Percentiles rank a stretch among this genome's conserved stretches.
These are phyloP conservation scores for Babyrousa celebensis DNA, from an alignment of 2,797 vertebrate genomes.

Conservation along the genomic window DNA sequence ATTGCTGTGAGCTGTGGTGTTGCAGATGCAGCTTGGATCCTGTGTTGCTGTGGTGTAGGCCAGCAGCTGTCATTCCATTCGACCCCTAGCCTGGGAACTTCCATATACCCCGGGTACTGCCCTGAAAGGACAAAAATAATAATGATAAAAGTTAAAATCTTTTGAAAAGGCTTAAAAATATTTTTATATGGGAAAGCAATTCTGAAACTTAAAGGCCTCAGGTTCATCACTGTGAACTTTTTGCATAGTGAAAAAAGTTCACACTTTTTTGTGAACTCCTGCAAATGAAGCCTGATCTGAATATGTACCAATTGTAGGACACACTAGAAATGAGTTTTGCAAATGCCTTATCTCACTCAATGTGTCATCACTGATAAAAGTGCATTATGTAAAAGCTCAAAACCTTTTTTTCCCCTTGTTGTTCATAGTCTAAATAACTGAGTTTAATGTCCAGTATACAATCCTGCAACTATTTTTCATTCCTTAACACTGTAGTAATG, in stretches of 20 bases:
- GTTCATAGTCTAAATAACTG: constrained; percentile 64
- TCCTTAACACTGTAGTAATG: constrained; percentile 22
- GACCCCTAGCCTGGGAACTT: no score
- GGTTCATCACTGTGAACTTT: constrained; percentile 55
- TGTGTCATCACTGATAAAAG: constrained; percentile 37
- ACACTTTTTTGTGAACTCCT: background rate
- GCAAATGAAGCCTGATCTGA: background rate
- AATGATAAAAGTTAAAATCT: background rate
- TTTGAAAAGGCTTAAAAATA: constrained; percentile 47
- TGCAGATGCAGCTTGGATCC: no score
- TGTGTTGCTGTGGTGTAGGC: no score
- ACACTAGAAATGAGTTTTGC: constrained; percentile 50
- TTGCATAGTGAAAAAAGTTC: background rate
- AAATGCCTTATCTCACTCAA: constrained; percentile 17
- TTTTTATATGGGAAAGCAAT: constrained; percentile 44
- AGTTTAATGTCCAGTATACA: constrained; percentile 54
- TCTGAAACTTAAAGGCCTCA: constrained; percentile 53
- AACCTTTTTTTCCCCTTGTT: constrained; percentile 54
- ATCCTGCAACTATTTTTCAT: constrained; percentile 3
- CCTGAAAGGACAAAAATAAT: no score
- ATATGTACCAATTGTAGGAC: constrained; percentile 53
- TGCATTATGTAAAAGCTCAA: constrained; percentile 51
- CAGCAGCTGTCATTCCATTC: no score
- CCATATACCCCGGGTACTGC: no score
- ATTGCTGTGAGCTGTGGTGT: no score